These are phyloP conservation scores for Remorina albescens DNA, from an alignment of 2,797 vertebrate genomes.

Conservation along the genomic window DNA sequence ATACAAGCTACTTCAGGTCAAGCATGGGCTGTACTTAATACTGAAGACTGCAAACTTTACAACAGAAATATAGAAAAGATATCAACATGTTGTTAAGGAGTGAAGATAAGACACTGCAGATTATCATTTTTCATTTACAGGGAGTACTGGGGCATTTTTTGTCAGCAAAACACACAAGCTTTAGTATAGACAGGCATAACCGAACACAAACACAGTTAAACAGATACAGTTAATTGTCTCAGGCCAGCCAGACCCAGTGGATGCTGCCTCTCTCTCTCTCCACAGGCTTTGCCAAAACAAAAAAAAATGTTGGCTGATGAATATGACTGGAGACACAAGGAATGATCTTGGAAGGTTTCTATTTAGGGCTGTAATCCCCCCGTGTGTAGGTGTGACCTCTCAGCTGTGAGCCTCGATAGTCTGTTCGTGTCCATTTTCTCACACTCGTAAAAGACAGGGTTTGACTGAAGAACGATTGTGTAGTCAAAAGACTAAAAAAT, in stretches of 20 bases:
- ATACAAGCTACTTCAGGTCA: background rate
- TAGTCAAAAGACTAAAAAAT: background rate
- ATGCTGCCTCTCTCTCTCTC: slow-evolving; percentile 21
- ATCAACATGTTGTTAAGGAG: background rate
- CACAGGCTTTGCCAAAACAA: slow-evolving; percentile 34
- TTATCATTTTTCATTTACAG: background rate
- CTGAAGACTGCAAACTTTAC: background rate
- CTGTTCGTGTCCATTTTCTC: slow-evolving; percentile 27
- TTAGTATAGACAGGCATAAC: background rate
- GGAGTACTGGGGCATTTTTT: background rate
- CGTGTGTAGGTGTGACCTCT: slow-evolving; percentile 45
- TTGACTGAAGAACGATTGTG: background rate
- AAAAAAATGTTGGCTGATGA: slow-evolving; percentile 42
- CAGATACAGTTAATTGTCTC: slow-evolving; percentile 1
- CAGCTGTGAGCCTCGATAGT: slow-evolving; percentile 15
- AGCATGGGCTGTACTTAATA: background rate
- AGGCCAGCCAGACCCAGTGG: background rate
- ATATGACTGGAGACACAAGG: slow-evolving; percentile 32
- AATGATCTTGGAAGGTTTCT: slow-evolving; percentile 43
- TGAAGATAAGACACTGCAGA: background rate
- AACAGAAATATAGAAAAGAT: background rate
- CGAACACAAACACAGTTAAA: slow-evolving; percentile 8
- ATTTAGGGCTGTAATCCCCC: slow-evolving; percentile 45
- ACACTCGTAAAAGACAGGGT: slow-evolving; percentile 13
- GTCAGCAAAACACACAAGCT: background rate